Base-by-base conservation (phyloP, 2,888 invertebrate genomes). In the Ophion ventricosus region DNA sequence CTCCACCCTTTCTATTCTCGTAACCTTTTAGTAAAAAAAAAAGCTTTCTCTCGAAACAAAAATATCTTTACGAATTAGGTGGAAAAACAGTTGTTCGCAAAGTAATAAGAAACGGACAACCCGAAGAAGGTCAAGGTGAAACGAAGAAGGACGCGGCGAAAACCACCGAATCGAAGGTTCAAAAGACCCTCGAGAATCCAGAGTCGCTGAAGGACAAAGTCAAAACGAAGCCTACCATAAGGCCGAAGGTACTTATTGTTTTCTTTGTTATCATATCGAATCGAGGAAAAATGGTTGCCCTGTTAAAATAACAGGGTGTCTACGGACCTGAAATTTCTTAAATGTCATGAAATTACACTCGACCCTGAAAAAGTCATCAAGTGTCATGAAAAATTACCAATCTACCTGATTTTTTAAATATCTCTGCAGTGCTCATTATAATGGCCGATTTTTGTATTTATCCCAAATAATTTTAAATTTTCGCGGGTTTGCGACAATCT, bases 31-130 rank as follows among this genome's bases (percentile, higher is more conserved):
- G 35, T 20, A 17, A 25, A 73, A 0, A 10, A 70, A n/a, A 5
- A 49, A 17, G 17, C 17, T 1, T 49, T 49, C 2, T 49, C 49
- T 49, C 49, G 17, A 49, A 49, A 49, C 14, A 14, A 7, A 40
- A 49, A 14, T 11, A 43, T 49, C 17, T 49, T 49, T 17, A 17
- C 17, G 17, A 49, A 49, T 56, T 66, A 91, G 91, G 90, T 79
- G 84, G 87, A 3, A 93, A 92, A 83, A 89, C 91, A 78, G 86
- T 93, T n/a, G 91, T 93, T 23, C 90, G 93, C 23, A 93, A 93
- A 89, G 90, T 93, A 10, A 91, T 93, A 35, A 87, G 93, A 86
- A 93, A 93, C 79, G 93, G 93, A 10, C 93, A 93, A 59, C 92
- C 92, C 0, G 93, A 93, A 79, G 93, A 92, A 29, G 85, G 82